Evolutionary conservation across 2,113 vertebrate genomes (phyloP).

Genomic region (Phalacrocorax carbo): DNA sequence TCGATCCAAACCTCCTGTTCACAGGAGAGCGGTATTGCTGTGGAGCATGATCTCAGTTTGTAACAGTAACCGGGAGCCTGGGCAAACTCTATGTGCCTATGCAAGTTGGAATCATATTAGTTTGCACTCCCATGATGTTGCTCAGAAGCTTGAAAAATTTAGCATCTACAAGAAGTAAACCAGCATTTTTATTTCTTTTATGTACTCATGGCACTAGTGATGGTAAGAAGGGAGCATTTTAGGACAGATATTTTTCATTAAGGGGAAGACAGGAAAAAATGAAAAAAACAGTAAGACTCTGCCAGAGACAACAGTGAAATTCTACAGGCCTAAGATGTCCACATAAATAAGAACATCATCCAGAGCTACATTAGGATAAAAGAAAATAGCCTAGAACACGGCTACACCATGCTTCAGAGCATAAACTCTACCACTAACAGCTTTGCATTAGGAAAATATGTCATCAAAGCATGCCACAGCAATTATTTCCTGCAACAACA

Average conservation of each 20-base stretch:
- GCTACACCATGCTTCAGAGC: background rate
- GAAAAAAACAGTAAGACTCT: background rate
- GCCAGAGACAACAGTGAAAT: background rate
- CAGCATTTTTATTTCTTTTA: background rate
- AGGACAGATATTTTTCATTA: background rate
- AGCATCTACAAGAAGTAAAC: background rate
- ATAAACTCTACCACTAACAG: background rate
- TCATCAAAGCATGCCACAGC: background rate
- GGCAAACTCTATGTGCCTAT: background rate
- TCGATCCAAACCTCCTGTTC: background rate
- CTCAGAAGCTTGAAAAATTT: background rate
- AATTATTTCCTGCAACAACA: background rate
- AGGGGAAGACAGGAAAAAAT: background rate
- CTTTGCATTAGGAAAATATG: background rate
- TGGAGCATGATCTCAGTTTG: background rate
- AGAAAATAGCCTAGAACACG: background rate
- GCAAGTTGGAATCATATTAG: background rate
- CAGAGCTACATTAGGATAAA: background rate
- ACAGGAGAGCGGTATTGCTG: background rate
- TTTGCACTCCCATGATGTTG: background rate
- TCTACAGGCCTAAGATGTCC: background rate
- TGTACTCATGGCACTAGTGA: background rate
- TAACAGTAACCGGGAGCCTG: background rate
- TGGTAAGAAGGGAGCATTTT: background rate
- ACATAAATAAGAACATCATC: background rate